A percentile compares a stretch with the other conserved stretches of the same genome.
Evolutionary conservation across 2,797 vertebrate genomes (phyloP).

Genomic region (Merluccius polli): DNA sequence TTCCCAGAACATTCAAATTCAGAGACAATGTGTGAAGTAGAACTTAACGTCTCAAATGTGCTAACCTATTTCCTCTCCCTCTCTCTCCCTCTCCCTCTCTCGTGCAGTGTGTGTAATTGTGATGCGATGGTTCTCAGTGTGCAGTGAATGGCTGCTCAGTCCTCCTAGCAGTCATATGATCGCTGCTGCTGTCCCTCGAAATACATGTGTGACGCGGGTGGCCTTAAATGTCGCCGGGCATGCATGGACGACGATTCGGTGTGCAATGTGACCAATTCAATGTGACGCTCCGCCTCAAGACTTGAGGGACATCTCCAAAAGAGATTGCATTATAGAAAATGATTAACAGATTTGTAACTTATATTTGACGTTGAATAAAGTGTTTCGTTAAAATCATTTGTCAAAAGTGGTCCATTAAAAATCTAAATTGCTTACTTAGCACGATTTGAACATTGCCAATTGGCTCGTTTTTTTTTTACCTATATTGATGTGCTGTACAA

Average conservation of each 20-base stretch:
- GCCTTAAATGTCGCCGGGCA: neutral
- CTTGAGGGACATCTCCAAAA: no score
- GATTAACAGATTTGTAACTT: neutral
- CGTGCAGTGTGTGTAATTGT: neutral
- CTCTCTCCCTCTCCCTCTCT: no score
- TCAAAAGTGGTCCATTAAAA: neutral
- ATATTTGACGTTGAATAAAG: neutral
- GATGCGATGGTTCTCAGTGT: slow-evolving; percentile 18
- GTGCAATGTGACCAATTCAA: neutral
- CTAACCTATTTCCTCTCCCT: no score
- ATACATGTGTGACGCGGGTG: neutral
- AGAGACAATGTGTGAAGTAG: neutral
- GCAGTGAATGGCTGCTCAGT: slow-evolving; percentile 8
- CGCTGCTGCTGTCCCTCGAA: slow-evolving; percentile 5
- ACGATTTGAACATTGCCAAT: neutral
- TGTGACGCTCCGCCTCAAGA: neutral
- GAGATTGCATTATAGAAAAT: no score
- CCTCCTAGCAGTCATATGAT: slow-evolving; percentile 22
- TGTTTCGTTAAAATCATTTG: neutral
- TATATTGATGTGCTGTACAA: neutral
- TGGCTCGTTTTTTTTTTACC: neutral
- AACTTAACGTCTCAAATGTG: no score
- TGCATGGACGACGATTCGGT: neutral
- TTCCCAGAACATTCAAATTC: neutral
- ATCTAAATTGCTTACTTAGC: neutral